Conservation (phyloP, 2,797 vertebrate genomes). For the Gymnoscopelus braueri region DNA sequence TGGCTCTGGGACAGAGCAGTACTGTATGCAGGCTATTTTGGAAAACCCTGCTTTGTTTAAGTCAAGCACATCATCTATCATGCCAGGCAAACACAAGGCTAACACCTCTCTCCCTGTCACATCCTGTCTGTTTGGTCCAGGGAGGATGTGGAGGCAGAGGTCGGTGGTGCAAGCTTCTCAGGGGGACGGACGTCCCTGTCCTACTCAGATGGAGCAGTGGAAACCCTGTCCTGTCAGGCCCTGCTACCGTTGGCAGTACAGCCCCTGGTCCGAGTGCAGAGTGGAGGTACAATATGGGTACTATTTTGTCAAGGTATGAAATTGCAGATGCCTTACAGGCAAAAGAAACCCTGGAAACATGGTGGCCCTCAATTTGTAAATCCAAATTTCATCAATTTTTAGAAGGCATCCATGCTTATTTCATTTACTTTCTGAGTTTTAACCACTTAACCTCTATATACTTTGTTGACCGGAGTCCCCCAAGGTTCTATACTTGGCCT, state of each 20-base stretch:
- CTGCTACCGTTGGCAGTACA: conserved; percentile 94
- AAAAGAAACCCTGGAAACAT: too few species aligned
- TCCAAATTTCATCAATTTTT: too few species aligned
- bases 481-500: too few species aligned
- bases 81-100: background rate
- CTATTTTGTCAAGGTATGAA: too few species aligned
- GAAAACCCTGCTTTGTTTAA: conserved; percentile 23
- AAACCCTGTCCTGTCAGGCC: conserved; percentile 95
- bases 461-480: too few species aligned
- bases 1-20: conserved; percentile 7
- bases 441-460: too few species aligned
- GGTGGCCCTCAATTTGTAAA: too few species aligned
- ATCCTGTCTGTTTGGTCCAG: conserved; percentile 72
- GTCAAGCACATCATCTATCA: conserved; percentile 27
- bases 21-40: conserved; percentile 25
- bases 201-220: conserved; percentile 91
- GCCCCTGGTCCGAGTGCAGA: conserved; percentile 91
- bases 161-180: conserved; percentile 90
- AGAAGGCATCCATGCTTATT: too few species aligned
- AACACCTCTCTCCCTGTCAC: background rate
- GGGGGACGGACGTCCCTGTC: conserved; percentile 95
- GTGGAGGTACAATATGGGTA: conserved; percentile 85
- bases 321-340: too few species aligned
- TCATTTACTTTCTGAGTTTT: too few species aligned
- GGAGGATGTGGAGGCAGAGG: conserved; percentile 91